Conservation (phyloP, 2,888 invertebrate genomes). For the Drosophila tanythrix region DNA sequence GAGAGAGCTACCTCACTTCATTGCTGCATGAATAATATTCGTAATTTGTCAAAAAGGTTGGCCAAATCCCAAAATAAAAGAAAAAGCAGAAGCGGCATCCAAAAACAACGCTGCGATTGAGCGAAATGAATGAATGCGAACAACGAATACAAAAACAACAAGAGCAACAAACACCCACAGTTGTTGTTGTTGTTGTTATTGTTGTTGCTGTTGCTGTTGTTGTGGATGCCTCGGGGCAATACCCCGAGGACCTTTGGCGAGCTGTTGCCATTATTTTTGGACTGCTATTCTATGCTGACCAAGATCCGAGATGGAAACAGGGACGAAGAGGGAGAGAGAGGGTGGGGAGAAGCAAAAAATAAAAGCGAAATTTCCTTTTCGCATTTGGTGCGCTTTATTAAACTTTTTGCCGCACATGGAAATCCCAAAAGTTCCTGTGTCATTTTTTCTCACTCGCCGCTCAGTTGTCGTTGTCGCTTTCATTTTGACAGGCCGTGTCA, state of each 20-base stretch:
- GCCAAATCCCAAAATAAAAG: slow-evolving; percentile 76
- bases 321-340: neutral
- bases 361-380: slow-evolving; percentile 80
- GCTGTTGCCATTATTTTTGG: slow-evolving; percentile 78
- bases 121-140: slow-evolving; percentile 58
- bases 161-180: slow-evolving; percentile 45
- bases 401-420: slow-evolving; percentile 71
- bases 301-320: slow-evolving; percentile 12
- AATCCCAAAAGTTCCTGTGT: slow-evolving; percentile 82
- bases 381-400: slow-evolving; percentile 82
- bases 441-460: slow-evolving; percentile 65
- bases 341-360: slow-evolving; percentile 39
- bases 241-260: slow-evolving; percentile 79
- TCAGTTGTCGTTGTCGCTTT: slow-evolving; percentile 69
- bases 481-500: slow-evolving; percentile 77
- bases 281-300: slow-evolving; percentile 59
- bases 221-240: slow-evolving; percentile 59
- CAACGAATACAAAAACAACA: slow-evolving; percentile 41
- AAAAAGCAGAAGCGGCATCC: slow-evolving; percentile 54
- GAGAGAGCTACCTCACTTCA: slow-evolving; percentile 76
- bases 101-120: slow-evolving; percentile 76
- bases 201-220: slow-evolving; percentile 17
- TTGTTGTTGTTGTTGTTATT: slow-evolving; percentile 13
- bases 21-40: slow-evolving; percentile 82
- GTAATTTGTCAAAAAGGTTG: slow-evolving; percentile 82